Base-by-base conservation (phyloP, 2,888 invertebrate genomes). In the Brachycybe producta region DNA sequence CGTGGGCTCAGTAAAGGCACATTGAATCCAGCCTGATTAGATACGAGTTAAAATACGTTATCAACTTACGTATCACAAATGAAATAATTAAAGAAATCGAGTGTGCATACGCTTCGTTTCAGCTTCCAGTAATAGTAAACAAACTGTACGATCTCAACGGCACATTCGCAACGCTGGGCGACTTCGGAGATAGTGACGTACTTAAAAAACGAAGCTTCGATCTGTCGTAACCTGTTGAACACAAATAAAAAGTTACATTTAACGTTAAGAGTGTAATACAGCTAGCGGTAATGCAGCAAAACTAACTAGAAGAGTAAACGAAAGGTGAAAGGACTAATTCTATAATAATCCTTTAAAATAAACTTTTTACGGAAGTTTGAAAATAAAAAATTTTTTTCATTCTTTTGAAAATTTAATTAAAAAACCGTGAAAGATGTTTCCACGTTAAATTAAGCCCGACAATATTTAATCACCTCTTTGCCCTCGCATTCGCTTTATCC, bases 111-210 rank as follows among this genome's bases (percentile, higher is more conserved):
- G 65, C 65, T 68, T 65, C 97, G 76, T 67, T 95, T 97, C 54
- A 95, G 70, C 68, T 91, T 91, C 97, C 97, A 98, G 68, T 92
- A 98, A 66, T 88, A 84, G 66, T 84, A 92, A 61, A 95, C 84
- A 60, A 83, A 81, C 60, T 82, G 78, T 54, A 94, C 78, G 47
- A 84, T 82, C 60, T 90, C 88, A 60, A 78, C 76, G 63, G 90
- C 87, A 36, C 87, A 78, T 61, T 87, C 83, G 51, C 87, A 73
- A 64, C 82, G 82, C 57, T 80, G 77, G 8, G 66, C 61, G 2
- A 90, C 80, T 64, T 90, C 88, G 67, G 82, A 84, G 27, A 83
- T 73, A 61, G 79, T 81, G 15, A 94, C 91, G 63, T 90, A 86
- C 62, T 82, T 84, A 68, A 86, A 88, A 68, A 95, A 95, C 67